Evolutionary conservation across 1,140 invertebrate genomes (phyloP).

Genomic region (Trichonephila clavipes): DNA sequence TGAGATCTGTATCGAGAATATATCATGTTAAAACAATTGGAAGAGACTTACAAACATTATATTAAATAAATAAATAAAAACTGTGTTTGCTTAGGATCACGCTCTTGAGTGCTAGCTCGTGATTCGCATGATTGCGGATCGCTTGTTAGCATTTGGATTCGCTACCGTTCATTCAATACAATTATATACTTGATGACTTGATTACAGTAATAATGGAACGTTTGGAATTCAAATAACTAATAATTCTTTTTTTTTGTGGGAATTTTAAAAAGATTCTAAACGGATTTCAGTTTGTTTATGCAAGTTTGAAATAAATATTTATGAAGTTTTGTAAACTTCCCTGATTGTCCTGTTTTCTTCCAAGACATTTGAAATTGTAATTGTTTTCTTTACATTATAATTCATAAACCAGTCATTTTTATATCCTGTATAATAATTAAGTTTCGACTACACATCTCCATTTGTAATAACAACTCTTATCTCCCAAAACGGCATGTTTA

Average conservation of each 20-base stretch:
- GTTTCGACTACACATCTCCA: too few species aligned
- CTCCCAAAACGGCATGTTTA: too few species aligned
- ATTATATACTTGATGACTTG: slow-evolving; percentile 12
- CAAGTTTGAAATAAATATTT: too few species aligned
- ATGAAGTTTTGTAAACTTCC: too few species aligned
- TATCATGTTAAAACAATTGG: slow-evolving; percentile 61
- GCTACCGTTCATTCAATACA: slow-evolving; percentile 16
- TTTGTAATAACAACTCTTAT: too few species aligned
- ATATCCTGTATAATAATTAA: too few species aligned
- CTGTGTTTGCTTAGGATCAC: not conserved
- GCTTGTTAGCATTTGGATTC: slow-evolving; percentile 8
- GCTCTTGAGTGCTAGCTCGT: not conserved
- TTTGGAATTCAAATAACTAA: too few species aligned
- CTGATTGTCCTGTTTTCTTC: too few species aligned
- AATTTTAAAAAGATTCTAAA: not conserved
- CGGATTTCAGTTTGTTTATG: too few species aligned
- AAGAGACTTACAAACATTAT: slow-evolving; percentile 39
- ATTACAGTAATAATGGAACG: not conserved
- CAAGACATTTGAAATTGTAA: too few species aligned
- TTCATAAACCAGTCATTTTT: too few species aligned
- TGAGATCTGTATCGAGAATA: slow-evolving; percentile 51
- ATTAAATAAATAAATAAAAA: slow-evolving; percentile 41
- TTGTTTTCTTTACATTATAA: too few species aligned
- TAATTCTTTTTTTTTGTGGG: not conserved
- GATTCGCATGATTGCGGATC: slow-evolving; percentile 17